Evolutionary conservation across 2,888 invertebrate species (phyloP).

Genomic region (Ectropis crepuscularia): DNA sequence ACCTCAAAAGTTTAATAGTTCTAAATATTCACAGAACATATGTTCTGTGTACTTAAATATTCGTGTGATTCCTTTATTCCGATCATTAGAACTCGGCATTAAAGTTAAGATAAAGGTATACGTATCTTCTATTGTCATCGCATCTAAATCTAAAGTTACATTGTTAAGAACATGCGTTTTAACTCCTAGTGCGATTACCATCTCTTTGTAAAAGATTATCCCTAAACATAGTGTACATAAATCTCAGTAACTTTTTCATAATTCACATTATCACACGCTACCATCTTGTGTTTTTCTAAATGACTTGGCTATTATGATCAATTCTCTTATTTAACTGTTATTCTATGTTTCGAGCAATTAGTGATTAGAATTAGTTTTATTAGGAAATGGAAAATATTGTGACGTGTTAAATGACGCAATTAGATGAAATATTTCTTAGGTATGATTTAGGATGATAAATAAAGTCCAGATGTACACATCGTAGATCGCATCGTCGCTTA

Average conservation of each 20-base stretch:
- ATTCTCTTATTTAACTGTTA: not conserved
- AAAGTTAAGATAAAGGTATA: conserved; percentile 1
- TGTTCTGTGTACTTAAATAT: no score
- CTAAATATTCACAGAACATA: no score
- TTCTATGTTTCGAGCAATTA: not conserved
- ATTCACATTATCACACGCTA: conserved; percentile 25
- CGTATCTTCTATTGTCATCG: not conserved
- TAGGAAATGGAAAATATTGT: no score
- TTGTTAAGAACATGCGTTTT: conserved; percentile 19
- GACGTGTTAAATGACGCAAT: no score
- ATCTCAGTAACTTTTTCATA: conserved; percentile 27
- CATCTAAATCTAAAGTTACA: conserved; percentile 8
- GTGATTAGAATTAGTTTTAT: no score
- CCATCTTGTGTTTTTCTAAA: conserved; percentile 11
- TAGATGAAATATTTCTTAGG: no score
- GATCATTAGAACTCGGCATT: not conserved
- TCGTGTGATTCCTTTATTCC: no score
- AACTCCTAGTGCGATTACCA: conserved; percentile 22
- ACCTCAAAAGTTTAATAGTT: no score
- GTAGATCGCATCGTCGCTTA: no score
- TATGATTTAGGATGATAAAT: no score
- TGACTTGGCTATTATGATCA: not conserved
- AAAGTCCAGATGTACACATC: no score
- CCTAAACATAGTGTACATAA: conserved; percentile 23
- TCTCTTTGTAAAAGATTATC: conserved; percentile 24